Evolutionary conservation across 2,888 invertebrate genomes (phyloP).

Genomic region (Synergus laeviventris): DNA sequence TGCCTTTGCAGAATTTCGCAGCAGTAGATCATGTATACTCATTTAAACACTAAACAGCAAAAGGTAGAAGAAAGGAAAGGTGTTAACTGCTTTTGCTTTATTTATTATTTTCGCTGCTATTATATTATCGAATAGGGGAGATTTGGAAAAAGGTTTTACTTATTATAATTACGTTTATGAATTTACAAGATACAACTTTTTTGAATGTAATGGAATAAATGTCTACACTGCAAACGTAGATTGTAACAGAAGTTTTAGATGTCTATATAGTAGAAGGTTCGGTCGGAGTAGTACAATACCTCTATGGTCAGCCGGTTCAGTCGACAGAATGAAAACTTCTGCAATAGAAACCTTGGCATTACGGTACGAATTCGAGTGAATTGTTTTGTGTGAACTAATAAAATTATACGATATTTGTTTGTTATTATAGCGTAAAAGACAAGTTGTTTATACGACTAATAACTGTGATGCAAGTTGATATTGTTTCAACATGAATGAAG

Average conservation of each 20-base stretch:
- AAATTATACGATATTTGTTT: slow-evolving; percentile 1
- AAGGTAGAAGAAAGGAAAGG: neutral
- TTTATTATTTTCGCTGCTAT: neutral
- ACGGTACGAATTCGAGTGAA: neutral
- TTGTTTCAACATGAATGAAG: neutral
- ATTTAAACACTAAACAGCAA: neutral
- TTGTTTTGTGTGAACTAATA: neutral
- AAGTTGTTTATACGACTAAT: neutral
- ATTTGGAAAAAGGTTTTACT: neutral
- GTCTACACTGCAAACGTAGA: neutral
- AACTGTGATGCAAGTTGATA: neutral
- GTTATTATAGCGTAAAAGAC: neutral
- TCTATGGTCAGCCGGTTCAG: slow-evolving; percentile 1
- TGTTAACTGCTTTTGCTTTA: neutral
- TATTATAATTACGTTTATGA: neutral
- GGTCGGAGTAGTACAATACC: neutral
- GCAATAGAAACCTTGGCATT: neutral
- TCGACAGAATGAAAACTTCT: neutral
- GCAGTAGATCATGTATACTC: too few species aligned
- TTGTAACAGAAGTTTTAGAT: neutral
- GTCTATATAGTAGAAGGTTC: too few species aligned
- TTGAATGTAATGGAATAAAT: too few species aligned
- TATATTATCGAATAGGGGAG: neutral
- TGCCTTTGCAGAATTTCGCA: neutral
- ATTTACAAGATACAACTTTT: neutral